phyloP scores from a whole-genome alignment of 2,113 vertebrate genomes.

The Fregetta grallaria region DNA sequence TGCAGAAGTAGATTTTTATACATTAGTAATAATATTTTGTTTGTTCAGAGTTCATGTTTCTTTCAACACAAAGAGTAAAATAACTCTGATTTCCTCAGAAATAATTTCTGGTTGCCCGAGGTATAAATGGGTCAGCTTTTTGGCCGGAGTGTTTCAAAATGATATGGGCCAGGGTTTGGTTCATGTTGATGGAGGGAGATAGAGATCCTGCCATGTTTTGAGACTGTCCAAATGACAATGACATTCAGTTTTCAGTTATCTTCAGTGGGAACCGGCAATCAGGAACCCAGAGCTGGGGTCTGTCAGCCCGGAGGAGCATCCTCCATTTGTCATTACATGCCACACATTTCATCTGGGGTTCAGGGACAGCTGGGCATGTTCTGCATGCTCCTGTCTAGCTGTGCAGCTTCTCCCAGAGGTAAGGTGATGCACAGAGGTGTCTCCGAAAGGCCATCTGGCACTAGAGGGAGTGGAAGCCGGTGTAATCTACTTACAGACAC shows the following conservation, averaged over 20 bases:
- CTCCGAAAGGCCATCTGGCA: neutral
- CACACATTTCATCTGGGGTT: neutral
- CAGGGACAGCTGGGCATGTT: neutral
- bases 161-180: neutral
- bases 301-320: neutral
- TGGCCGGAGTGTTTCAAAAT: neutral
- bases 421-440: neutral
- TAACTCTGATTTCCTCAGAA: neutral
- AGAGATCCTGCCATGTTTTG: neutral
- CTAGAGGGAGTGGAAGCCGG: neutral
- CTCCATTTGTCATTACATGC: neutral
- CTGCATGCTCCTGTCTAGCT: neutral
- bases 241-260: neutral
- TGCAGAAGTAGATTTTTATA: neutral
- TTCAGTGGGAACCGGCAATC: neutral
- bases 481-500: neutral
- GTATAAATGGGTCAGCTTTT: neutral
- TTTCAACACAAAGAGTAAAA: neutral
- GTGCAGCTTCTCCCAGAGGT: neutral
- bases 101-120: neutral
- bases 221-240: neutral
- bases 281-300: neutral
- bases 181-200: neutral
- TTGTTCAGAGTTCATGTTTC: neutral
- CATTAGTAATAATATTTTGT: neutral